Evolutionary conservation across 2,888 invertebrate species (phyloP).

Genomic region (Marronus borbonicus): DNA sequence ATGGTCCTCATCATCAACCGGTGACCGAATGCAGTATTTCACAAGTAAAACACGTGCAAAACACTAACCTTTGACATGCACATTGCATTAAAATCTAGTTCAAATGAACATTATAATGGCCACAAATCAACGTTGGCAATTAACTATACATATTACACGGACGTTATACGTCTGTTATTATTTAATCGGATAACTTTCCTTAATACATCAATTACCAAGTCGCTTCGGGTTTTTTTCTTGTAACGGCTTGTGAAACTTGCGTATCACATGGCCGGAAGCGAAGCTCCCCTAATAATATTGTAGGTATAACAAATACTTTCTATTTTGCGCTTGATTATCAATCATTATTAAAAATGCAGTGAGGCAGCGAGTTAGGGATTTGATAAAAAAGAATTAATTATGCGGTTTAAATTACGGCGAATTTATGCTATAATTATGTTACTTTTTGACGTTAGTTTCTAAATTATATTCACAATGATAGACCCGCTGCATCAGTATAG

Average conservation of each 20-base stretch:
- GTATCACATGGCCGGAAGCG: conserved; percentile 18
- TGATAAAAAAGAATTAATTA: conserved; percentile 5
- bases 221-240: conserved; percentile 39
- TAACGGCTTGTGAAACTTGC: conserved; percentile 25
- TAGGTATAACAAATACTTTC: conserved; percentile 35
- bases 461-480: no score
- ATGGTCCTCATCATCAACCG: no score
- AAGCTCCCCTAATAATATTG: conserved; percentile 15
- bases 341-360: conserved; percentile 19
- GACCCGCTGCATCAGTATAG: no score
- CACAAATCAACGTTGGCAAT: conserved; percentile 31
- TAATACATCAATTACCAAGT: conserved; percentile 40
- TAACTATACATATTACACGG: conserved; percentile 16
- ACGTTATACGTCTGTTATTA: conserved; percentile 34
- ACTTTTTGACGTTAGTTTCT: background rate
- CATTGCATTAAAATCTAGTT: no score
- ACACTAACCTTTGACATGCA: no score
- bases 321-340: conserved; percentile 35
- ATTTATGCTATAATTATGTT: conserved; percentile 3
- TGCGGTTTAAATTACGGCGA: conserved; percentile 10
- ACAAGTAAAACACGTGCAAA: no score
- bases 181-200: conserved; percentile 25
- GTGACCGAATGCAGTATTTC: no score
- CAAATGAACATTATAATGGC: background rate
- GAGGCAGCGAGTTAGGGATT: conserved; percentile 7